Base-by-base conservation (phyloP, 2,113 vertebrate genomes). In the Apodemus speciosus region DNA sequence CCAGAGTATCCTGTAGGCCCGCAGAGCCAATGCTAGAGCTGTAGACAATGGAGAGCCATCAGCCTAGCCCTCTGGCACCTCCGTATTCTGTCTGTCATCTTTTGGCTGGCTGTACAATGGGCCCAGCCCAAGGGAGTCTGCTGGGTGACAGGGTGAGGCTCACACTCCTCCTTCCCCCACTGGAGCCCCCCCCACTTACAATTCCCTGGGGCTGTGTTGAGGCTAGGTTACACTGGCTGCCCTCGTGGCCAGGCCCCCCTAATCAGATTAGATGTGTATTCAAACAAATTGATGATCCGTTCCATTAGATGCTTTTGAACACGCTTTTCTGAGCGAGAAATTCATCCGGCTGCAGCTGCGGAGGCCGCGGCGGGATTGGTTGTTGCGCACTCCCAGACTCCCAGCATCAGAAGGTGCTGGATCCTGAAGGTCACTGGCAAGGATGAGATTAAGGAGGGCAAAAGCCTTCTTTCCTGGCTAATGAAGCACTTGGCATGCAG, bases 261-360 rank as follows among this genome's bases (percentile, higher is more conserved):
- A 95, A 97, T 97, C 95, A 96, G 95, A 97, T 97, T 96, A 97
- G 91, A 97, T 96, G 89, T 95, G 91, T 96, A 95, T 96, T 97
- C 95, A 96, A 95, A 96, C 96, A 97, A 95, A 97, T 96, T 97
- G 96, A 95, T 84, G 96, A 96, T 96, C 96, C 14, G 76, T 96
- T 96, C 94, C 92, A 90, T 97, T 94, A 96, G 91, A 96, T 86
- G 96, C 96, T 95, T 96, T 93, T 60, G 75, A 97, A 97, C 96
- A 96, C 0, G 88, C 93, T 97, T 94, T 96, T 93, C 94, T 79
- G 93, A 96, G 95, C 23, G 32, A 96, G 96, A 95, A 95, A 96
- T 97, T 93, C 73, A 90, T 94, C 60, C 14, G 1, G 91, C 75
- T 38, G 81, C 96, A 96, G 94, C 96, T 95, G 96, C 1, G 4